Base-by-base conservation (phyloP, 2,797 vertebrate species). In the Silurus aristotelis region DNA sequence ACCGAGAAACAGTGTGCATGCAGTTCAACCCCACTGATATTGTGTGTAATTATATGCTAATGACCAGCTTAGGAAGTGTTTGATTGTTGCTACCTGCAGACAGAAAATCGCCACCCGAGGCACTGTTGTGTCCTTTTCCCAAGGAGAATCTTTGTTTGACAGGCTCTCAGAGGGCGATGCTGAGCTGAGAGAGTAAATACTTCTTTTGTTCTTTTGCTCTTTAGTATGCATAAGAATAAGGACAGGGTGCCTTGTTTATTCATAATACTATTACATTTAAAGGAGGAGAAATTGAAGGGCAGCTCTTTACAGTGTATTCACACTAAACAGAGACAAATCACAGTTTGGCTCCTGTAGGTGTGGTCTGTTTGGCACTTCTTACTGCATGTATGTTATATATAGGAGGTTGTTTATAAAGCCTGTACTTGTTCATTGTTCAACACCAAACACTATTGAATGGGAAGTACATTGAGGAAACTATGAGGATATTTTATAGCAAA, bases 81-180 rank as follows among this genome's bases (percentile, higher is more conserved):
- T 81, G 77, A 83, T 70, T 84, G 83, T 80, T 78, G 10, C 9
- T 85, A 13, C 71, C 81, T 85, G 82, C 66, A 83, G 84, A 85
- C 66, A 5, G 68, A 79, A 52, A 52, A 60, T 19, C 31, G 60
- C 70, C 46, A 87, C 83, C 83, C 85, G 88, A 83, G 82, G 61
- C 73, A 79, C 61, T 14, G 81, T 85, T 89, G 82, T 89, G 87
- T 71, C 64, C n/a, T 6, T 73, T 84, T 80, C 2, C 67, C 80
- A 48, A 85, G 83, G 60, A 79, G 46, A 79, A 82, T 76, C 82
- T 70, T 85, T 84, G 89, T 88, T 79, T 73, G 22, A 27, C 71
- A 20, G 6, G 58, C 70, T 83, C 75, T 70, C 75, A 22, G 64
- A 84, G 83, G 70, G 76, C 48, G 52, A 63, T 55, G 60, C 84